phyloP scores from a whole-genome alignment of 2,797 vertebrate genomes.

The Aldrovandia affinis region DNA sequence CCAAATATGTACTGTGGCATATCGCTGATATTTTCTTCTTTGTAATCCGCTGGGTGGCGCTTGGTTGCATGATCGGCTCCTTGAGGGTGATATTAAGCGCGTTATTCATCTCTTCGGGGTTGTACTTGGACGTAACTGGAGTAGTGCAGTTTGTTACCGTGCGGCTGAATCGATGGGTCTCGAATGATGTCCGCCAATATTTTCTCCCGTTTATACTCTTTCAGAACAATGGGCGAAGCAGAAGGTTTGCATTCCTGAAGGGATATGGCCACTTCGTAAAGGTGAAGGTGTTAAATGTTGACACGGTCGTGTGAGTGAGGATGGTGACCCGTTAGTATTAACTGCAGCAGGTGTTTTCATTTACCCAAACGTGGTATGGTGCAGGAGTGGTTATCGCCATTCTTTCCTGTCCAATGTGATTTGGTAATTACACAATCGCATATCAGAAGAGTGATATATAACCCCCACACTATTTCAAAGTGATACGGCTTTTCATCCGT shows the following conservation, averaged over 20 bases:
- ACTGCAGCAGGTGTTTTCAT: too few species aligned
- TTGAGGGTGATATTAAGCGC: slow-evolving; percentile 19
- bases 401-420: too few species aligned
- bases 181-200: background rate
- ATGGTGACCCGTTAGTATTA: too few species aligned
- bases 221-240: slow-evolving; percentile 25
- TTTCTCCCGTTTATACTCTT: slow-evolving; percentile 37
- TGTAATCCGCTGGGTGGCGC: slow-evolving; percentile 11
- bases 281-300: background rate
- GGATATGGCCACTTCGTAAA: background rate
- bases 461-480: too few species aligned
- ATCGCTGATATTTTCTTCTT: slow-evolving; percentile 11
- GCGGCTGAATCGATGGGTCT: slow-evolving; percentile 17
- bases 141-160: background rate
- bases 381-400: too few species aligned
- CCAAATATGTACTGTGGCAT: slow-evolving; percentile 58
- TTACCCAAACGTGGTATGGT: too few species aligned
- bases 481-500: too few species aligned
- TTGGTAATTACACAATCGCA: too few species aligned
- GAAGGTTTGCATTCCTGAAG: slow-evolving; percentile 1
- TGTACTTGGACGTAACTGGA: slow-evolving; percentile 2
- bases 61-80: slow-evolving; percentile 12
- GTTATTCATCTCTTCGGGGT: slow-evolving; percentile 33
- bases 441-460: too few species aligned
- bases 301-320: too few species aligned